Percentiles rank a stretch among this genome's conserved stretches.
Evolutionary conservation across 2,113 vertebrate species (phyloP).

Genomic region (Nanorana parkeri): DNA sequence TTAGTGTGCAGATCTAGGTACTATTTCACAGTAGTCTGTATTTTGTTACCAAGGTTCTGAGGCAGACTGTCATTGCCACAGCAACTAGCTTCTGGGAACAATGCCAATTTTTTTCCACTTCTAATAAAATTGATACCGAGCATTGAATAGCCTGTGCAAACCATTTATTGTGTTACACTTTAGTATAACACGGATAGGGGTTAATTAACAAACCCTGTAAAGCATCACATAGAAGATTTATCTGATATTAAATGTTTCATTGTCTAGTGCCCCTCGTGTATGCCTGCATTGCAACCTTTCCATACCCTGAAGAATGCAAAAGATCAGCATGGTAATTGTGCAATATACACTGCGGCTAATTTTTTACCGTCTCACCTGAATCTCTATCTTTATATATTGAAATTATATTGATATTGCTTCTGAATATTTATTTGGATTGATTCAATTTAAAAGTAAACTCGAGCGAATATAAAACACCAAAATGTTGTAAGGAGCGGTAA

Average conservation of each 20-base stretch:
- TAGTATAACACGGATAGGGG: constrained; percentile 32
- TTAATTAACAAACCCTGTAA: constrained; percentile 32
- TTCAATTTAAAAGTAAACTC: too few species aligned
- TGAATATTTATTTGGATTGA: too few species aligned
- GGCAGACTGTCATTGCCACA: constrained; percentile 43
- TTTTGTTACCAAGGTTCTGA: constrained; percentile 32
- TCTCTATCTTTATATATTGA: background rate
- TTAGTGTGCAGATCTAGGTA: constrained; percentile 8
- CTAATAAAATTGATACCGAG: constrained; percentile 36
- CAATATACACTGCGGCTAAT: background rate
- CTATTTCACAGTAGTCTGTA: constrained; percentile 26
- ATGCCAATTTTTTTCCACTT: constrained; percentile 38
- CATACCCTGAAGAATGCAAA: constrained; percentile 26
- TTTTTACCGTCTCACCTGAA: background rate
- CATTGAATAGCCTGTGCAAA: constrained; percentile 36
- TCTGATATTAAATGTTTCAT: constrained; percentile 21
- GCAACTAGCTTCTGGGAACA: constrained; percentile 43
- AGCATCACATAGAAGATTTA: constrained; percentile 34
- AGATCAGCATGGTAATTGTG: background rate
- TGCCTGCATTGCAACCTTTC: constrained; percentile 44
- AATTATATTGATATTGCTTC: background rate
- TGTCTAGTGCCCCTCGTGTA: constrained; percentile 16
- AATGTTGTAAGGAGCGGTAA: too few species aligned
- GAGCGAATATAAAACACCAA: too few species aligned
- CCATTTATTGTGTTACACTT: constrained; percentile 35